Evolutionary conservation across 1,140 invertebrate species (phyloP), one percentile per base, ranked within the genome.

Genomic region (Halesus radiatus): DNA sequence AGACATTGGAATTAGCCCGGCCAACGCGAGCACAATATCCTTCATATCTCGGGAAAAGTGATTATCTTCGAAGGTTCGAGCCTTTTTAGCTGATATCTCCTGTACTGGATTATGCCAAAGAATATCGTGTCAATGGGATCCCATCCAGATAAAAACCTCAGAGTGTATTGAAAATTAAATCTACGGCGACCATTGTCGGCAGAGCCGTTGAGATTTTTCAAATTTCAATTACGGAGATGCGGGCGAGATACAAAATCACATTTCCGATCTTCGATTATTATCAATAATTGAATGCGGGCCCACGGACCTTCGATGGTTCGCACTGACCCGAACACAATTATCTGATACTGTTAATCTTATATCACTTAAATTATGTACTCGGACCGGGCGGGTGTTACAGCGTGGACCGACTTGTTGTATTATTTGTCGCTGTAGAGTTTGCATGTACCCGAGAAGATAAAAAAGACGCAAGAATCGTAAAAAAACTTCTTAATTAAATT

Each of bases 201-300:
- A 66, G 22, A 29, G 62, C 62, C 62, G 32, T 66, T 66, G 32
- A 3, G 62, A 29, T 32, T 66, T 37, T 72, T 52, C 32, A 52
- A 20, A 26, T 66, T 66, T 72, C 68, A 72, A 72, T 72, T 72
- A 50, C 23, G 45, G 68, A 23, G 68, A 72, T 72, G 68, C 68
- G 68, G 68, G 68, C 45, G 32, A 70, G 66, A 72, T 72, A 72
- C 18, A 52, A 50, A 23, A 20, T 50, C 68, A 20, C 18, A 72
- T 72, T 72, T 22, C 45, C 23, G 68, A 72, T 72, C 68, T 72
- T 18, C 68, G 68, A 72, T 72, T 20, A 66, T 66, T 32, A 72
- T 52, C 68, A 15, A 50, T 20, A 45, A 72, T 72, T 52, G 29
- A 72, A 72, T 72, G 68, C 68, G 68, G 68, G 68, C 45, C 68